Percentiles rank a stretch among this genome's conserved stretches.
These are phyloP conservation scores for Muscicapa comitata DNA, from an alignment of 2,797 vertebrate species.

Conservation along the genomic window DNA sequence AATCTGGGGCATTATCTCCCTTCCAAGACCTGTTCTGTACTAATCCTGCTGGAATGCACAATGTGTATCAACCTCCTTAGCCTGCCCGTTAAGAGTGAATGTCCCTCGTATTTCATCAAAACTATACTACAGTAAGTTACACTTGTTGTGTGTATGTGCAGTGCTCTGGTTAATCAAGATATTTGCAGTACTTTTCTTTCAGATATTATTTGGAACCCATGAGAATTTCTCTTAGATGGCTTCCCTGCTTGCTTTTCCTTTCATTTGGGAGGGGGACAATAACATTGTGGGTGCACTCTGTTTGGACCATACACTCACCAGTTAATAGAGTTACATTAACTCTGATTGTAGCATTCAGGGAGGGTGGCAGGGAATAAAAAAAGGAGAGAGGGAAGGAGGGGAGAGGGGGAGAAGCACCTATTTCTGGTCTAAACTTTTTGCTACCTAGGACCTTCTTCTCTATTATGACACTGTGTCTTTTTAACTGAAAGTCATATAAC, in stretches of 20 bases:
- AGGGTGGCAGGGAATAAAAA: neutral
- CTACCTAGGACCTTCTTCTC: neutral
- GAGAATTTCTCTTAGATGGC: neutral
- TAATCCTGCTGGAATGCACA: neutral
- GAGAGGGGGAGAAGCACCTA: neutral
- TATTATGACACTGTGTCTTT: neutral
- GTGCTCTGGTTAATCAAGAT: neutral
- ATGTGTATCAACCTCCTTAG: neutral
- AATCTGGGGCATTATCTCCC: neutral
- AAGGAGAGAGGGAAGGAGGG: neutral
- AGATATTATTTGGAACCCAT: neutral
- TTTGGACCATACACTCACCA: neutral
- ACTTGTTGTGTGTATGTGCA: neutral
- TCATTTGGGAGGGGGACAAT: neutral
- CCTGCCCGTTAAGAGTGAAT: neutral
- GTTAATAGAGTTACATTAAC: neutral
- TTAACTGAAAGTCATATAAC: neutral
- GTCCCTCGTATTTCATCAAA: neutral
- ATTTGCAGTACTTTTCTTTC: neutral
- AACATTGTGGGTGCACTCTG: neutral
- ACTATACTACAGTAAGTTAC: neutral
- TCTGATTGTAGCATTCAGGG: neutral
- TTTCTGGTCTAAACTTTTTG: neutral
- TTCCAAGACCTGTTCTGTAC: neutral
- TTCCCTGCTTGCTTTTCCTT: neutral